phyloP scores from a whole-genome alignment of 2,888 invertebrate species.

The Diachrysia chrysitis region DNA sequence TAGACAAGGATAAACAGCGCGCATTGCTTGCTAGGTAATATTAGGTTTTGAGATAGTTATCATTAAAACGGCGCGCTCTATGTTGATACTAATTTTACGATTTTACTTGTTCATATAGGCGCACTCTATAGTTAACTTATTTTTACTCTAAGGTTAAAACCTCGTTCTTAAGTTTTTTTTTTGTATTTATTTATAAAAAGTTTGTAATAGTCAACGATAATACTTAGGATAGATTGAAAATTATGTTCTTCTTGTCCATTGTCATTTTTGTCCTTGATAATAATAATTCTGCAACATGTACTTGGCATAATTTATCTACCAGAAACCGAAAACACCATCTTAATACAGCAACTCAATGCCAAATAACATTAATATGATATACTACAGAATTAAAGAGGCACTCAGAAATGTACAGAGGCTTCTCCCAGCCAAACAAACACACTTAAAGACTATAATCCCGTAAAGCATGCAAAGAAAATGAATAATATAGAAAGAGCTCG shows the following conservation, averaged over 20 bases:
- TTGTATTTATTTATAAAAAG: not conserved
- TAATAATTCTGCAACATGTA: not conserved
- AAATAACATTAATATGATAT: constrained; percentile 2
- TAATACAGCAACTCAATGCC: not conserved
- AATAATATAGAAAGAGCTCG: constrained; percentile 29
- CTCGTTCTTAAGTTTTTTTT: no score
- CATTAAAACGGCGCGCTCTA: no score
- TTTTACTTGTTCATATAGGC: no score
- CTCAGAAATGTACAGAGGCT: not conserved
- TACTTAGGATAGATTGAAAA: not conserved
- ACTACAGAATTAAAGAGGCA: not conserved
- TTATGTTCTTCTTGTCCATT: not conserved
- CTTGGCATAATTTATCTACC: not conserved
- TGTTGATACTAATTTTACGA: no score
- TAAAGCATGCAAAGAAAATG: constrained; percentile 8
- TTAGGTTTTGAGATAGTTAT: no score
- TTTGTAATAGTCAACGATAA: no score
- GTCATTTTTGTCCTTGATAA: not conserved
- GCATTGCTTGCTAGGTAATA: no score
- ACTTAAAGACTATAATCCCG: constrained; percentile 11
- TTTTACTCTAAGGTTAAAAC: no score
- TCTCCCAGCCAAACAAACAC: constrained; percentile 4
- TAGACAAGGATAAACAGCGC: no score
- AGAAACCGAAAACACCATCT: not conserved
- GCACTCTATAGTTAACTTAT: no score